A percentile compares a stretch with the other conserved stretches of the same genome.
Conservation (phyloP, 2,888 invertebrate species). For the Myopa tessellatipennis region DNA sequence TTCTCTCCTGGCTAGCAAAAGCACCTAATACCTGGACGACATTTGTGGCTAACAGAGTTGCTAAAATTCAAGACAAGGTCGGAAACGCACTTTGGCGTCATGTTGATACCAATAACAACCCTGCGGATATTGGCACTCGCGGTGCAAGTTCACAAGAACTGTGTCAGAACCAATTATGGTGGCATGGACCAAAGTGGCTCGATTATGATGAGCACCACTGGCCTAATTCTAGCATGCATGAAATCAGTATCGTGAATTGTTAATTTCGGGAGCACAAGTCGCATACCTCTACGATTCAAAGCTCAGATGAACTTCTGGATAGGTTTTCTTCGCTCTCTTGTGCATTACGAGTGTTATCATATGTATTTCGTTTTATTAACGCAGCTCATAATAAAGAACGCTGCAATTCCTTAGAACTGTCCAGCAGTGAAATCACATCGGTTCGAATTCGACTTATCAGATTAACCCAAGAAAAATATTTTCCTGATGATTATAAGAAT, state of each 20-base stretch:
- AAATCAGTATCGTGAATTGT: not conserved
- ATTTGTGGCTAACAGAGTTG: not conserved
- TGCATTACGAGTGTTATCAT: not conserved
- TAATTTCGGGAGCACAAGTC: not conserved
- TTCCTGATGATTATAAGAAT: not conserved
- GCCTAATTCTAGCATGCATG: not conserved
- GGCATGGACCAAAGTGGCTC: constrained; percentile 32
- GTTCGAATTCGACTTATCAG: not conserved
- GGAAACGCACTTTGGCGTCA: constrained; percentile 20
- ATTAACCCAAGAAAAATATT: too few species aligned
- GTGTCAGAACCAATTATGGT: constrained; percentile 16
- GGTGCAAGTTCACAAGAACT: constrained; percentile 6
- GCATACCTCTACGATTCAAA: not conserved
- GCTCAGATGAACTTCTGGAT: not conserved
- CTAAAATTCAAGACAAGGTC: constrained; percentile 15
- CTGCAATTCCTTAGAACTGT: not conserved
- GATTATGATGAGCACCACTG: not conserved
- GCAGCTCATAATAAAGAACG: not conserved
- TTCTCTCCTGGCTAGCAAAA: constrained; percentile 35
- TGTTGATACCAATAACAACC: constrained; percentile 25
- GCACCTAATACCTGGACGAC: constrained; percentile 20
- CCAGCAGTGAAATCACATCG: not conserved
- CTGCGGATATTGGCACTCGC: constrained; percentile 29
- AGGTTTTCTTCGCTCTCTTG: constrained; percentile 2
- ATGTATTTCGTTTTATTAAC: not conserved